phyloP scores from a whole-genome alignment of 1,140 invertebrate species.

The Nymphalis io region DNA sequence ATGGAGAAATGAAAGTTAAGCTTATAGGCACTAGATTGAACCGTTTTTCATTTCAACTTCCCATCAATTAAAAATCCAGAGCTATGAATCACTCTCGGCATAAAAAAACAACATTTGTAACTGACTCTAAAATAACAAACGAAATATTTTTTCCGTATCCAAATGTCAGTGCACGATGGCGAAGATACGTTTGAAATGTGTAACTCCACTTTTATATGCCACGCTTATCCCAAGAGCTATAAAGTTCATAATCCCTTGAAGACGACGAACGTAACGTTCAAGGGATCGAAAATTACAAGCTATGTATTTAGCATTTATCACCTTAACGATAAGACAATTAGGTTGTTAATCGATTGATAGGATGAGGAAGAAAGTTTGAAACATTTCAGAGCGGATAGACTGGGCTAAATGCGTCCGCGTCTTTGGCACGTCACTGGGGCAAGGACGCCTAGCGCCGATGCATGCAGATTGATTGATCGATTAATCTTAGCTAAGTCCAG shows the following conservation, averaged over 20 bases:
- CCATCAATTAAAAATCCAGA: background rate
- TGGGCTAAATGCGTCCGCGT: conserved; percentile 69
- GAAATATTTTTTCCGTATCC: conserved; percentile 56
- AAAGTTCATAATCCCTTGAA: conserved; percentile 45
- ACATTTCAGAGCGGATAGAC: conserved; percentile 58
- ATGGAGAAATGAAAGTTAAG: background rate
- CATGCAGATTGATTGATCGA: conserved; percentile 76
- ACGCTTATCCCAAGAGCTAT: conserved; percentile 11
- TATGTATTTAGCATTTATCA: conserved; percentile 38
- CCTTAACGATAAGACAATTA: conserved; percentile 40
- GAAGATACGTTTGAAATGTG: conserved; percentile 3
- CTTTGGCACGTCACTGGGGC: conserved; percentile 75
- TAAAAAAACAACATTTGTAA: conserved; percentile 8
- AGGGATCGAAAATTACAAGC: conserved; percentile 42
- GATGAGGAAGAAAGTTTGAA: conserved; percentile 60
- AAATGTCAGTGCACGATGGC: conserved; percentile 64
- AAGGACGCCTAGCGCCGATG: conserved; percentile 73
- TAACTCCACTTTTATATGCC: conserved; percentile 5
- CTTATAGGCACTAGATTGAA: no score
- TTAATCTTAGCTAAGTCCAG: conserved; percentile 63
- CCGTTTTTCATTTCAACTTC: background rate
- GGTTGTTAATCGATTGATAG: conserved; percentile 54
- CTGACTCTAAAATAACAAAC: conserved; percentile 29
- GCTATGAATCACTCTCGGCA: background rate
- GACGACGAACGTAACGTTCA: conserved; percentile 41